These are phyloP conservation scores for Leptinotarsa texana DNA, from an alignment of 1,140 invertebrate genomes.

Conservation along the genomic window DNA sequence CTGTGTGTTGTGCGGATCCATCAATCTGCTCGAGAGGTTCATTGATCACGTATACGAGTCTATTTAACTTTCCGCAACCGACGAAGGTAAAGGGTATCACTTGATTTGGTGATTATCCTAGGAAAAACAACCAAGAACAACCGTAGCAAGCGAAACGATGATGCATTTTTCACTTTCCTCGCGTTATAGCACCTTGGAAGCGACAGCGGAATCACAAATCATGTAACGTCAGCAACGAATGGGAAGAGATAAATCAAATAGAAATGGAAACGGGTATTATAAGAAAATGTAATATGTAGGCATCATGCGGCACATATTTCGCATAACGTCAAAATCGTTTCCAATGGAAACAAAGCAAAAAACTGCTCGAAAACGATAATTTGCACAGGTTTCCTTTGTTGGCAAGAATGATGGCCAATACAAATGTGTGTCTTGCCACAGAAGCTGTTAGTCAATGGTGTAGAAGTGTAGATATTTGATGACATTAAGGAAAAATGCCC, in stretches of 20 bases:
- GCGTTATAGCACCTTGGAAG: neutral
- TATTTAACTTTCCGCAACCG: no score
- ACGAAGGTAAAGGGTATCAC: no score
- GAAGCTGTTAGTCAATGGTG: neutral
- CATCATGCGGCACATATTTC: conserved; percentile 13
- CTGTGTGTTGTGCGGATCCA: no score
- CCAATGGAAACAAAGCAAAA: conserved; percentile 13
- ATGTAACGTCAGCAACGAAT: conserved; percentile 17
- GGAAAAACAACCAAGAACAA: no score
- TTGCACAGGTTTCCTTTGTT: conserved; percentile 2
- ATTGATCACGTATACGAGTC: no score
- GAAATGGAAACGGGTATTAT: conserved; percentile 20
- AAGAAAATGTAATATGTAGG: conserved; percentile 22
- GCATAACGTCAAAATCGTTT: conserved; percentile 11
- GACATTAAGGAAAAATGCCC: no score
- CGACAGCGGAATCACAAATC: conserved; percentile 2
- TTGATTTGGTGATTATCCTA: no score
- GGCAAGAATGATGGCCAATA: conserved; percentile 8
- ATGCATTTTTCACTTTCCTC: neutral
- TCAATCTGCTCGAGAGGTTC: no score
- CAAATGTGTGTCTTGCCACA: neutral
- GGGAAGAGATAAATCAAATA: conserved; percentile 15
- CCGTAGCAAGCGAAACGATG: neutral
- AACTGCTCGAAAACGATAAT: conserved; percentile 18
- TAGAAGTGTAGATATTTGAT: neutral